Conservation (phyloP, 2,113 vertebrate species). For the Salvator merianae region DNA sequence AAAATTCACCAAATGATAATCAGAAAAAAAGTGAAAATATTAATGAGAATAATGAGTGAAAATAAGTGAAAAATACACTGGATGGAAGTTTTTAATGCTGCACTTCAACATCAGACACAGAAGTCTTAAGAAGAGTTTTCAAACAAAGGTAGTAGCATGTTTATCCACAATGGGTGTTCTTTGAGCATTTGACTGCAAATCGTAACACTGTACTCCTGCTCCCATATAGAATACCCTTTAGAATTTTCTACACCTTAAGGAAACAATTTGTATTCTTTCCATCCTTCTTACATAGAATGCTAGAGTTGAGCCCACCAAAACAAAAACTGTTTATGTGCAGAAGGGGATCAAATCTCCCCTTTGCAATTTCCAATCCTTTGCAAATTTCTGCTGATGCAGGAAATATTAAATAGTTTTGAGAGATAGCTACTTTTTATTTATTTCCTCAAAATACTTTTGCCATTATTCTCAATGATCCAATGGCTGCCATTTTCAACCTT, state of each 20-base stretch:
- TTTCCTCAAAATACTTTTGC: neutral
- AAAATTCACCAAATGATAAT: too few species aligned
- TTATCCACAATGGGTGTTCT: neutral
- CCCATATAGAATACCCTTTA: neutral
- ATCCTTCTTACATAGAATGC: neutral
- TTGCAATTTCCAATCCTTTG: neutral
- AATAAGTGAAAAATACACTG: too few species aligned
- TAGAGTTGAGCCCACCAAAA: neutral
- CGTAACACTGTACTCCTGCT: neutral
- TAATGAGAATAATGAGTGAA: too few species aligned
- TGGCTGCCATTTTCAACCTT: too few species aligned
- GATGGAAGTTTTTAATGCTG: too few species aligned
- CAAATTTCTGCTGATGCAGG: too few species aligned
- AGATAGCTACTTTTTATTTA: too few species aligned
- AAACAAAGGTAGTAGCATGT: too few species aligned
- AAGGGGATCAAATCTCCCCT: too few species aligned
- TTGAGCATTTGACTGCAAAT: neutral
- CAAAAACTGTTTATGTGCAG: too few species aligned
- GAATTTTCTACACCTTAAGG: neutral
- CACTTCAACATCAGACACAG: neutral
- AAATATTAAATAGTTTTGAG: too few species aligned
- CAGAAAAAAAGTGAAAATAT: too few species aligned
- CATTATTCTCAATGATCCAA: neutral
- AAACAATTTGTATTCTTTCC: neutral
- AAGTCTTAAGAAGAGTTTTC: neutral